Evolutionary conservation across 2,888 invertebrate species (phyloP).

Genomic region (Meteorus colon): DNA sequence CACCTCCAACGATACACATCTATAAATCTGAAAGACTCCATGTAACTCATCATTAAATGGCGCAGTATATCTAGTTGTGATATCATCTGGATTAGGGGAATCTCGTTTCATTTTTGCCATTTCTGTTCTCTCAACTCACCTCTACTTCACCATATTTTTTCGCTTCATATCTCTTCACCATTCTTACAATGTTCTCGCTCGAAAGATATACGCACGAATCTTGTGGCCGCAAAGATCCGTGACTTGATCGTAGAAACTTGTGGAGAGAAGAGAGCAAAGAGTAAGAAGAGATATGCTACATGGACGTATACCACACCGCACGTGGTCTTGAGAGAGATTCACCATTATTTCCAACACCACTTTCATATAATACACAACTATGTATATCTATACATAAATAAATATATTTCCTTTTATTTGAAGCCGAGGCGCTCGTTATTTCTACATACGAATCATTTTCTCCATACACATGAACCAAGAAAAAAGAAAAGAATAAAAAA

Average conservation of each 20-base stretch:
- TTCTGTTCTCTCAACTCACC: conserved; percentile 8
- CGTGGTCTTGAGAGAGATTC: conserved; percentile 44
- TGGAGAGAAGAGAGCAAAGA: background rate
- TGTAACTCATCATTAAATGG: conserved; percentile 1
- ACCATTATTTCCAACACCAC: conserved; percentile 46
- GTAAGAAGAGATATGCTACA: conserved; percentile 22
- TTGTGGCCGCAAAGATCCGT: conserved; percentile 38
- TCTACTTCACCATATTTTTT: background rate
- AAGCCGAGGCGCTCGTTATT: conserved; percentile 27
- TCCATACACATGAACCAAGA: background rate
- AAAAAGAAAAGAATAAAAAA: background rate
- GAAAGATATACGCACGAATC: conserved; percentile 35
- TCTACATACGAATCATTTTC: conserved; percentile 42
- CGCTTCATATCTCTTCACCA: conserved; percentile 17
- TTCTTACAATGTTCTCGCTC: conserved; percentile 26
- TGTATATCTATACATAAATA: conserved; percentile 13
- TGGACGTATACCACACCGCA: conserved; percentile 40
- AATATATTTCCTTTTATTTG: conserved; percentile 18
- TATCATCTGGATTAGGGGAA: conserved; percentile 69
- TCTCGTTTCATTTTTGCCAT: conserved; percentile 24
- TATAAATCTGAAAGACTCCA: background rate
- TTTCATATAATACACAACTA: conserved; percentile 25
- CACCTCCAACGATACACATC: background rate
- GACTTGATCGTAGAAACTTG: conserved; percentile 33
- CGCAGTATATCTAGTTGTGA: conserved; percentile 63